Base-by-base conservation (phyloP, 2,113 vertebrate species). In the Sander vitreus region DNA sequence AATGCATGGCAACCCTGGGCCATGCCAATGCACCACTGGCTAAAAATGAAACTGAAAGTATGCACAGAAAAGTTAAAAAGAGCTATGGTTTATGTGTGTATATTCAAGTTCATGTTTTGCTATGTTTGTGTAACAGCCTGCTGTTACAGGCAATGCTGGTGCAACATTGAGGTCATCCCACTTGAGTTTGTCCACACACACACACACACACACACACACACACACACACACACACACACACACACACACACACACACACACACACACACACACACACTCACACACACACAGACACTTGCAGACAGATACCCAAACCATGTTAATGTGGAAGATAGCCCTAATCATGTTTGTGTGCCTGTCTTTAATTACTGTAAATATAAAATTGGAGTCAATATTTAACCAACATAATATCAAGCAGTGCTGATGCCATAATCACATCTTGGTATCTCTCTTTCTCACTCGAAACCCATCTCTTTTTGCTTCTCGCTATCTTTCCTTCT, bases 311-410 rank as follows among this genome's bases (percentile, higher is more conserved):
- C 1, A 51, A 19, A 58, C 8, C 33, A 39, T 11, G 16, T 48
- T 47, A 48, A 73, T 74, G 14, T 72, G 33, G 74, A 66, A 65
- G 55, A 68, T 58, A 33, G n/a, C 30, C 30, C 53, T 30, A 13
- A 54, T 62, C 15, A 1, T 69, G 63, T 63, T 23, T 77, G 51
- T 69, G 19, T 63, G 69, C 21, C 23, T 64, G 16, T 66, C 43
- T 53, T 3, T 85, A 81, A 90, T 90, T 55, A 43, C 39, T 43
- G 39, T 43, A 86, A 83, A 87, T 80, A 25, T 58, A 86, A 84
- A 74, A 76, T 78, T 60, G 9, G 58, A 85, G 60, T 63, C 64
- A 83, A 83, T 91, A 85, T 88, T 80, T 71, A 80, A 82, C 59
- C 74, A 87, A 70, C 70, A 81, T 78, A 78, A 55, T 82, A 76